These are phyloP conservation scores for Spea bombifrons DNA, from an alignment of 2,113 vertebrate genomes.

Conservation along the genomic window DNA sequence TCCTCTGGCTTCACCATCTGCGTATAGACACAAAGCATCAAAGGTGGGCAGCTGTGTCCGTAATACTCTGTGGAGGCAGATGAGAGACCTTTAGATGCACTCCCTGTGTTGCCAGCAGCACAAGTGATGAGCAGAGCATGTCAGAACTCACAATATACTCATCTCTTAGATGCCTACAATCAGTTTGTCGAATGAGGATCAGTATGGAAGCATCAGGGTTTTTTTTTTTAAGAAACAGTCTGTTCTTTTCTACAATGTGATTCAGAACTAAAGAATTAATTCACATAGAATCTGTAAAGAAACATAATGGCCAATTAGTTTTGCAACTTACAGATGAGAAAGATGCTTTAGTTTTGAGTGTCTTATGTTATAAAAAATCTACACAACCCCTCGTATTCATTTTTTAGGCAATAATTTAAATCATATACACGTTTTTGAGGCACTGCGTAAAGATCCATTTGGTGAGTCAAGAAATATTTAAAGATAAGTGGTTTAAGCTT, in stretches of 20 bases:
- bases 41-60: constrained; percentile 53
- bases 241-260: neutral
- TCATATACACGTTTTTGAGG: no score
- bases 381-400: no score
- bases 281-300: neutral
- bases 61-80: constrained; percentile 48
- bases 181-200: constrained; percentile 32
- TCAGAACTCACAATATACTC: constrained; percentile 16
- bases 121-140: constrained; percentile 6
- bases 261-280: constrained; percentile 11
- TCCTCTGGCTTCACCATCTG: constrained; percentile 49
- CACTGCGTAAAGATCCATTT: no score
- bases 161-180: constrained; percentile 10
- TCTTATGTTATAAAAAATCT: no score
- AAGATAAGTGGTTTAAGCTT: no score
- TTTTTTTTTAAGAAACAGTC: constrained; percentile 7
- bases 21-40: constrained; percentile 33
- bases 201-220: constrained; percentile 1
- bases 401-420: no score
- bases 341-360: no score
- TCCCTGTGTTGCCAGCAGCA: constrained; percentile 37
- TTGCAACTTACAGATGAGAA: neutral
- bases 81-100: constrained; percentile 48
- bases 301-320: neutral
- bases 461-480: no score